Percentiles rank a stretch among this genome's conserved stretches.
These are phyloP conservation scores for Meta bourneti DNA, from an alignment of 2,888 invertebrate genomes.

Conservation along the genomic window DNA sequence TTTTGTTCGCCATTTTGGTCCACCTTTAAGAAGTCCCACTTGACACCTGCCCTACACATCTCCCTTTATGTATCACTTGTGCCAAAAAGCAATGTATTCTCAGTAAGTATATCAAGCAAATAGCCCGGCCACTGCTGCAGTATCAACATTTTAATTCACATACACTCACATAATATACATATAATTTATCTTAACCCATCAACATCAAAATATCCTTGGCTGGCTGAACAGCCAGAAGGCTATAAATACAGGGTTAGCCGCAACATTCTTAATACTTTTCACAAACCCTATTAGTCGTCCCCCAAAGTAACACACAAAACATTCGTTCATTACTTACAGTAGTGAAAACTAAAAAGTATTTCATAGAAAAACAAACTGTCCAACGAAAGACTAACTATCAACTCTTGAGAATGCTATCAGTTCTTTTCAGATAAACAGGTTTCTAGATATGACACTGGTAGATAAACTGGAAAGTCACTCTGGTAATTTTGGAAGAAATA, in stretches of 20 bases:
- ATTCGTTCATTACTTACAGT: slow-evolving; percentile 67
- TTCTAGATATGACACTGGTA: slow-evolving; percentile 74
- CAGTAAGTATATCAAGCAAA: slow-evolving; percentile 74
- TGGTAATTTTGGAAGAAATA: slow-evolving; percentile 64
- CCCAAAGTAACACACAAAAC: slow-evolving; percentile 65
- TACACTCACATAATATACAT: slow-evolving; percentile 74
- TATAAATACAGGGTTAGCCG: slow-evolving; percentile 53
- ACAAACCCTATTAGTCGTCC: slow-evolving; percentile 58
- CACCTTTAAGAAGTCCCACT: slow-evolving; percentile 52
- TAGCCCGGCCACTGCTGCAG: slow-evolving; percentile 71
- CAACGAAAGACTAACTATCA: slow-evolving; percentile 74
- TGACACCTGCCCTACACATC: slow-evolving; percentile 52
- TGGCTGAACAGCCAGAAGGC: slow-evolving; percentile 48
- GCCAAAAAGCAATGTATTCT: slow-evolving; percentile 56
- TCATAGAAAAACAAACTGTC: slow-evolving; percentile 73
- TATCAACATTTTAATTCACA: slow-evolving; percentile 65
- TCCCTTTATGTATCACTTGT: slow-evolving; percentile 74
- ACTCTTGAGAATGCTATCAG: slow-evolving; percentile 69
- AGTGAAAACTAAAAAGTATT: slow-evolving; percentile 69
- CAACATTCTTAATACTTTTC: slow-evolving; percentile 62
- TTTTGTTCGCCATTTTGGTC: slow-evolving; percentile 77
- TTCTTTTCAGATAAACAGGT: slow-evolving; percentile 70
- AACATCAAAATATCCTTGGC: slow-evolving; percentile 63
- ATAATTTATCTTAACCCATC: slow-evolving; percentile 65
- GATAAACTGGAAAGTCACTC: slow-evolving; percentile 67